Conservation (phyloP, 2,797 vertebrate species). For the Platalea minor region DNA sequence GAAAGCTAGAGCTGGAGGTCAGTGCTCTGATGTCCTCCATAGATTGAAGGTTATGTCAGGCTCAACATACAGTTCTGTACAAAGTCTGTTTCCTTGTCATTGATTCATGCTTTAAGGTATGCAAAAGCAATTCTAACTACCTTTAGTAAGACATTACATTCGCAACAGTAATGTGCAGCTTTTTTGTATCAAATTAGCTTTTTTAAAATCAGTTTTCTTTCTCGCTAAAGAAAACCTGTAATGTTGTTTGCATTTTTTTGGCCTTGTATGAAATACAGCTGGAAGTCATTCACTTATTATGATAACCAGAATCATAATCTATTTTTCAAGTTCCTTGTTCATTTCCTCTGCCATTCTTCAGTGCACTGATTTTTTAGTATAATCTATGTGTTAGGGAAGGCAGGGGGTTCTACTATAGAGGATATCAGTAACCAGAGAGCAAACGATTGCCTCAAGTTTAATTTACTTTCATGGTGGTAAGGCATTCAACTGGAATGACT, state of each 20-base stretch:
- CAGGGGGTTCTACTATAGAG: not conserved
- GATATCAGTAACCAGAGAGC: not conserved
- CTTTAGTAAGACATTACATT: not conserved
- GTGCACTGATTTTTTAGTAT: not conserved
- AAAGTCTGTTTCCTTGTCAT: not conserved
- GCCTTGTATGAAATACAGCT: not conserved
- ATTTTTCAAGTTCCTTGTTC: not conserved
- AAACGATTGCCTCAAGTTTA: not conserved
- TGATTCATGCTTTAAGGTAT: not conserved
- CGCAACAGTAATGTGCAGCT: not conserved
- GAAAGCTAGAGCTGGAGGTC: not conserved
- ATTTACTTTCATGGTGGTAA: not conserved
- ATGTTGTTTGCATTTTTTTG: not conserved
- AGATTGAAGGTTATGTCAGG: not conserved
- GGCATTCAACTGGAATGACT: conserved; percentile 7
- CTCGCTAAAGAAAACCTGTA: not conserved
- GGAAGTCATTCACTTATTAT: not conserved
- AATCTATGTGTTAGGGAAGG: not conserved
- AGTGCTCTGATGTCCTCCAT: not conserved
- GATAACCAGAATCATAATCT: not conserved
- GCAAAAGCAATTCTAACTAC: not conserved
- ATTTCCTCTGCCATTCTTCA: not conserved
- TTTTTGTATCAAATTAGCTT: not conserved
- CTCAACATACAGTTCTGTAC: not conserved
- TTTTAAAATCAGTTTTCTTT: not conserved